Evolutionary conservation across 35 echinoderm and acorn worm species (phyloP).

Genomic region (Ophiothrix spiculata): DNA sequence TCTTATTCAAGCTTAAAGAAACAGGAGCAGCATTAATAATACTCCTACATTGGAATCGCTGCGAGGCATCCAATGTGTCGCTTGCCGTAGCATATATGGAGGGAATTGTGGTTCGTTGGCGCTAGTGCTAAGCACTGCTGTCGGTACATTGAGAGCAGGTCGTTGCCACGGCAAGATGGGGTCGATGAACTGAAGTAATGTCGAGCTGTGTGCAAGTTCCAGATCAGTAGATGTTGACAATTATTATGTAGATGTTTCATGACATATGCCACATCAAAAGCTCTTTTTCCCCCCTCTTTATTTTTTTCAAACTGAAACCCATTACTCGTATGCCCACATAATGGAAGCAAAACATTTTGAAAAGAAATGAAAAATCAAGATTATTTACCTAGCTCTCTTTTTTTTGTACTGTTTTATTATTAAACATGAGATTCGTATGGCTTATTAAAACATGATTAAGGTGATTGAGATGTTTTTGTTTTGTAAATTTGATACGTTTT

Average conservation of each 20-base stretch:
- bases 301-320: neutral
- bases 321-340: too few species aligned
- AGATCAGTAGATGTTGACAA: neutral
- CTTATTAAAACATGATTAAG: neutral
- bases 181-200: neutral
- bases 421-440: neutral
- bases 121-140: neutral
- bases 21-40: neutral
- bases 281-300: neutral
- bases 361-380: neutral
- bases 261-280: neutral
- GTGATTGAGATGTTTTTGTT: too few species aligned
- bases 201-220: neutral
- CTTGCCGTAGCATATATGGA: neutral
- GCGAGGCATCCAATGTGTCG: neutral
- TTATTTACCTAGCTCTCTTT: neutral
- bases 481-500: too few species aligned
- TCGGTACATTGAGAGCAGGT: slow-evolving; percentile 1
- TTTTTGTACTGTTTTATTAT: neutral
- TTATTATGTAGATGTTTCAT: slow-evolving; percentile 2
- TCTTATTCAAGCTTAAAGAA: neutral
- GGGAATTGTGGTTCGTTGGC: neutral
- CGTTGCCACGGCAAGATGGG: neutral
- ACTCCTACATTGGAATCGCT: neutral
- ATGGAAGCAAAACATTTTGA: neutral